These are phyloP conservation scores for Gambusia affinis DNA, from an alignment of 2,113 vertebrate species.

Conservation along the genomic window DNA sequence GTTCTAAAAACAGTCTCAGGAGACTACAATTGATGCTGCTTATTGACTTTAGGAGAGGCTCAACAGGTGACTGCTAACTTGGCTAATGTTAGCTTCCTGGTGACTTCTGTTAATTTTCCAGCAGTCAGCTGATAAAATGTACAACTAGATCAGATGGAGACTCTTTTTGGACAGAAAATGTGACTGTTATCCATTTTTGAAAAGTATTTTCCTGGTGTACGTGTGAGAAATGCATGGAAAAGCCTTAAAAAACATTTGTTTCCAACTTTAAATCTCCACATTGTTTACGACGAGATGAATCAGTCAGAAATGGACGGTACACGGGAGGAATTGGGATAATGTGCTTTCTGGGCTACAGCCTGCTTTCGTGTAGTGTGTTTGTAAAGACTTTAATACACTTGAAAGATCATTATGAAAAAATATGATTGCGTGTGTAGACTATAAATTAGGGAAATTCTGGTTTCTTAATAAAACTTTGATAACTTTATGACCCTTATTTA, in stretches of 20 bases:
- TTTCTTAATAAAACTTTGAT: not conserved
- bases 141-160: not conserved
- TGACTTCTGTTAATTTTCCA: not conserved
- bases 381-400: too few species aligned
- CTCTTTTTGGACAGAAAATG: accelerated
- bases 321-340: too few species aligned
- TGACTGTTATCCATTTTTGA: not conserved
- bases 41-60: conserved; percentile 34
- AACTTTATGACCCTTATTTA: too few species aligned
- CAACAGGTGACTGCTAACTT: conserved; percentile 72
- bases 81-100: conserved; percentile 34
- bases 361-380: too few species aligned
- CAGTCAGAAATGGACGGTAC: too few species aligned
- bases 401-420: not conserved
- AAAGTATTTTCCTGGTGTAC: too few species aligned
- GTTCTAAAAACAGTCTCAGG: not conserved
- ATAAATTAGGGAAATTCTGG: not conserved
- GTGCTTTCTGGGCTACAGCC: too few species aligned
- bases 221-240: not conserved
- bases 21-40: not conserved
- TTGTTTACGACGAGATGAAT: not conserved
- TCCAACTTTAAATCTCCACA: not conserved
- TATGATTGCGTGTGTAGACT: not conserved
- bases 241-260: not conserved
- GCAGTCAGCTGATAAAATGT: not conserved